Evolutionary conservation across 2,888 invertebrate genomes (phyloP).

Genomic region (Thereva unica): DNA sequence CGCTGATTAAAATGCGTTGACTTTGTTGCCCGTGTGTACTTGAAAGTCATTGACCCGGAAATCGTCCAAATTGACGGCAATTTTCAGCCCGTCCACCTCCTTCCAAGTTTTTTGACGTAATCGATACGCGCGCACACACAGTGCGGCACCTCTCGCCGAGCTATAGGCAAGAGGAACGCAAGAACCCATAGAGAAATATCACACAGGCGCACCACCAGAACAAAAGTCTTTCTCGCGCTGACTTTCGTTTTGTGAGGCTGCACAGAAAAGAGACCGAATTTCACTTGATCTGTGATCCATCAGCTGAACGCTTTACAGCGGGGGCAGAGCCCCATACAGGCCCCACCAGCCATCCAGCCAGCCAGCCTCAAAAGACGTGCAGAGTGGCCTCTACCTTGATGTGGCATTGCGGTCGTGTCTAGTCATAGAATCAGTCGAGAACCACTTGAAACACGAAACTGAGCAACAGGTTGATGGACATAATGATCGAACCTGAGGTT

Average conservation of each 20-base stretch:
- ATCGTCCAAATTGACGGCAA: slow-evolving; percentile 52
- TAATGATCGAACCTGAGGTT: slow-evolving; percentile 26
- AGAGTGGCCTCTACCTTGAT: slow-evolving; percentile 12
- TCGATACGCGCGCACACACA: slow-evolving; percentile 25
- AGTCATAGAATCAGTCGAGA: slow-evolving; percentile 30
- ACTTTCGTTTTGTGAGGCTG: slow-evolving; percentile 21
- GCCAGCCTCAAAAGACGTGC: slow-evolving; percentile 11
- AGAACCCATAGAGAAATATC: slow-evolving; percentile 1
- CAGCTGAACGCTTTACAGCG: no score
- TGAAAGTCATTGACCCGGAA: slow-evolving; percentile 58
- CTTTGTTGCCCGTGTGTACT: slow-evolving; percentile 39
- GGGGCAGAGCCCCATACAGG: background rate
- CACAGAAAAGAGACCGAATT: slow-evolving; percentile 2
- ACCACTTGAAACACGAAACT: slow-evolving; percentile 32
- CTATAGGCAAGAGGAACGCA: no score
- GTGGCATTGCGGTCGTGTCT: slow-evolving; percentile 21
- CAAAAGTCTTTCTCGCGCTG: slow-evolving; percentile 8
- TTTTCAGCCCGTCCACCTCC: slow-evolving; percentile 23
- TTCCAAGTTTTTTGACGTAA: slow-evolving; percentile 19
- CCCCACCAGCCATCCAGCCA: slow-evolving; percentile 10
- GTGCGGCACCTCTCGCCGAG: background rate
- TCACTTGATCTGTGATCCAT: background rate
- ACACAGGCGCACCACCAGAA: slow-evolving; percentile 9
- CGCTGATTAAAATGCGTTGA: slow-evolving; percentile 57
- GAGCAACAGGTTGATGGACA: slow-evolving; percentile 33